These are phyloP conservation scores for Haliclona indistincta DNA, from an alignment of 37 sponge, comb jelly and placozoan species.

Conservation along the genomic window DNA sequence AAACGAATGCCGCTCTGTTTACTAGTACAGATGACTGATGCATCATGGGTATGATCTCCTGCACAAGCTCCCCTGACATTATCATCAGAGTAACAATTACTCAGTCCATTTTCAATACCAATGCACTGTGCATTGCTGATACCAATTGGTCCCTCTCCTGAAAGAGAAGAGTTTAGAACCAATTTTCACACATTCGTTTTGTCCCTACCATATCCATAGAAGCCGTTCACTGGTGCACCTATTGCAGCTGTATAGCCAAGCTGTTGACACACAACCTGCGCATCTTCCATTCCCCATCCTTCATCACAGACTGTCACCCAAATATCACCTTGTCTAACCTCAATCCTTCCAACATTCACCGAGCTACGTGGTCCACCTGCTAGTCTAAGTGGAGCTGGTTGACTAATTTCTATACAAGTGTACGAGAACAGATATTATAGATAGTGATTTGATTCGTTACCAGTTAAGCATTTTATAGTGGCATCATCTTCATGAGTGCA, in stretches of 20 bases:
- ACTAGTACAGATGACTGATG: background rate
- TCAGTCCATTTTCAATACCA: background rate
- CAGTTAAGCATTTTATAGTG: background rate
- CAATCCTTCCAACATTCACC: slow-evolving; percentile 3
- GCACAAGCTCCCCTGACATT: background rate
- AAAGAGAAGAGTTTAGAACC: background rate
- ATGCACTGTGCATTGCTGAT: background rate
- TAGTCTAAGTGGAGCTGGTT: background rate
- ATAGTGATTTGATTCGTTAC: background rate
- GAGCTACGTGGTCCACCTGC: background rate
- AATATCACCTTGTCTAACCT: background rate
- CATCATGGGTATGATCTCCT: background rate
- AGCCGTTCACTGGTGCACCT: background rate
- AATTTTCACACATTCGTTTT: background rate
- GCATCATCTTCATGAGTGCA: background rate
- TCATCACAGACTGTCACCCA: slow-evolving; percentile 28
- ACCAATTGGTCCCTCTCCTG: background rate
- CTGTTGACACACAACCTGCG: background rate
- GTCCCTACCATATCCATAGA: background rate
- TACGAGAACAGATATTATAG: background rate
- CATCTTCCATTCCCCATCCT: background rate
- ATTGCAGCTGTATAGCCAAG: background rate
- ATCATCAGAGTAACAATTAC: background rate
- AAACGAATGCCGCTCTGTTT: no score
- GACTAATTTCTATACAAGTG: background rate